Evolutionary conservation across 2,797 vertebrate species (phyloP), one percentile per base, ranked within the genome.

Genomic region (Propithecus perrieri): DNA sequence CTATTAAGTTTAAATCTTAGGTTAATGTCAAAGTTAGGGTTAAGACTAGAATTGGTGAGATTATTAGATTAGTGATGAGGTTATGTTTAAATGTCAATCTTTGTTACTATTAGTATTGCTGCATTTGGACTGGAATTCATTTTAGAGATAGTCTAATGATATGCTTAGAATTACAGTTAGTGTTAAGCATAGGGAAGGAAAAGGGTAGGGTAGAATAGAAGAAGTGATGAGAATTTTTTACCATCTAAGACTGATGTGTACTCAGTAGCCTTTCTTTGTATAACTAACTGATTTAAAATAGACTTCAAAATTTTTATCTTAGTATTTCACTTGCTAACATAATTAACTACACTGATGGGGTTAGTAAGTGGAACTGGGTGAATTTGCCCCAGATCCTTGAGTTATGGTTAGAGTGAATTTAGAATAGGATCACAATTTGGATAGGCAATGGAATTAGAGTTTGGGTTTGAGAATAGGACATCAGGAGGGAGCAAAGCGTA

Each of bases 241-340:
- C 85, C 17, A 50, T 41, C 28, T 71, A 72, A 89, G 13, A 48
- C 26, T 78, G 33, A 65, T 57, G n/a, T n/a, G 7, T 76, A 35
- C 10, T 94, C 9, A 80, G 10, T 75, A 72, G 20, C 14, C 6
- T 91, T 71, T 71, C 41, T 71, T 72, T 84, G 35, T 75, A 92
- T n/a, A 84, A 80, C 10, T 69, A 57, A 53, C 28, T 92, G 8
- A 79, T 50, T 90, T 91, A 65, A 61, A 87, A 53, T 94, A 74
- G 10, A 4, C 33, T 85, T 53, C 71, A 26, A 26, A 74, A 80
- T 35, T 88, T 91, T 78, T 78, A 24, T 78, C 18, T 88, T 78
- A 74, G 15, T 76, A 43, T 89, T 94, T 97, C 24, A 41, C 75
- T 94, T 92, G 53, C 76, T 98, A 67, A 48, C 41, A 24, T 7